A percentile compares a stretch with the other conserved stretches of the same genome.
phyloP scores from a whole-genome alignment of 2,113 vertebrate species.

The Oreochromis aureus region DNA sequence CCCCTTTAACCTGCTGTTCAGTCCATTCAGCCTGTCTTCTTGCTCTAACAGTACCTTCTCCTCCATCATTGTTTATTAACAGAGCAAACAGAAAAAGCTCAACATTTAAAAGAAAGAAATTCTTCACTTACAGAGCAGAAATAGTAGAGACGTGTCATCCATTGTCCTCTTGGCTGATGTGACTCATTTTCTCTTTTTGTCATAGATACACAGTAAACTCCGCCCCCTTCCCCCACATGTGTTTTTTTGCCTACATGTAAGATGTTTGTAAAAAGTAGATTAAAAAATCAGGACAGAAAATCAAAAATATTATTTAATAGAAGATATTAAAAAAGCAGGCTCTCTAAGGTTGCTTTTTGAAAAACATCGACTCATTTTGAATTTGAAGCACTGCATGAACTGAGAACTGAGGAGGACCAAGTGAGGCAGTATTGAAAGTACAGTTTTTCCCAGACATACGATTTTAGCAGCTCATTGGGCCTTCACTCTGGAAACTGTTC shows the following conservation, averaged over 20 bases:
- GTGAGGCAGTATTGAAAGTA: too few relatives aligned
- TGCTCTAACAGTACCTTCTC: rapidly evolving
- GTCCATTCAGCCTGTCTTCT: not conserved
- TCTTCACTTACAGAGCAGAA: not conserved
- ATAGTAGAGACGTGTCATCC: not conserved
- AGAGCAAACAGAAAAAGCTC: rapidly evolving
- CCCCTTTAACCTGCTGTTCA: not conserved
- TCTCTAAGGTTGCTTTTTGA: not conserved
- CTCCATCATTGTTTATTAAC: not conserved
- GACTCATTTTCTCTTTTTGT: not conserved
- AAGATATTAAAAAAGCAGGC: rapidly evolving
- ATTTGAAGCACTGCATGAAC: too few relatives aligned
- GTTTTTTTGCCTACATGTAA: rapidly evolving
- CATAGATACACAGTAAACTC: rapidly evolving
- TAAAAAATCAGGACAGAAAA: rapidly evolving
- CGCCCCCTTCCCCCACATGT: not conserved
- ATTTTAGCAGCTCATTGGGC: too few relatives aligned
- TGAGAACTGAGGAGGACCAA: too few relatives aligned
- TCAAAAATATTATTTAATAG: not conserved
- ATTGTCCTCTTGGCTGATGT: not conserved
- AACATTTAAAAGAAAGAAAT: not conserved
- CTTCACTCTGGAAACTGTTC: too few relatives aligned
- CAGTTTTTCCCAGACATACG: too few relatives aligned
- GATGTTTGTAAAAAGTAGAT: not conserved
- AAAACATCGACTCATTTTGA: rapidly evolving